Base-by-base conservation (phyloP, 2,888 invertebrate genomes). In the Piscicola geometra region DNA sequence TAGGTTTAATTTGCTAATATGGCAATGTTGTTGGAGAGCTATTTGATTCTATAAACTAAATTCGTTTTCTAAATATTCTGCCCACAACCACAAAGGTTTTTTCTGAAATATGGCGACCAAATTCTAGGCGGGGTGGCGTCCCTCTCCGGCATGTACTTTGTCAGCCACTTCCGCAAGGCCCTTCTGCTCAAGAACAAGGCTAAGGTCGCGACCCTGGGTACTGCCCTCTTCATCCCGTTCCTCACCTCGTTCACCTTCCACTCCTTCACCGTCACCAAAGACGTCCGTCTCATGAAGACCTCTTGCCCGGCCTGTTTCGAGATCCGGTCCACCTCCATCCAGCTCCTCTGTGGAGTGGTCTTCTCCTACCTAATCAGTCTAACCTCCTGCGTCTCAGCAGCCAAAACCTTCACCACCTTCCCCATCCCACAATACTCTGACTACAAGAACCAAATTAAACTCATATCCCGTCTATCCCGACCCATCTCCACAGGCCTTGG, bases 371-470 rank as follows among this genome's bases (percentile, higher is more conserved):
- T 25, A 5, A 9, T 56, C 60, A 56, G 60, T 56, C 5, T 56
- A 5, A 56, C 60, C 60, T 56, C 60, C 25, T 15, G 12, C 25
- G n/a, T 56, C n/a, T 3, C 25, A 3, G 60, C 60, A 15, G 60
- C 60, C 60, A 56, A 56, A n/a, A 25, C 60, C 25, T 56, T 56
- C n/a, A 5, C 5, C 5, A 56, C 60, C 60, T 56, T 56, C 60
- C 60, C 60, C 5, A 56, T 56, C 25, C 60, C 60, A 3, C 60
- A 9, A 9, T 56, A 56, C 60, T 25, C 60, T 25, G 5, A 56
- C n/a, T 56, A 25, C n/a, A 5, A 5, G 12, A 3, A 15, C 60
- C 50, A 47, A 9, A 21, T 21, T 47, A 56, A 56, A 25, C 60
- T 56, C 15, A 21, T 56, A 15, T 5, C 12, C 3, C 9, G n/a